These are phyloP conservation scores for Ceratosolen fusciceps DNA, from an alignment of 1,140 invertebrate species.

Conservation along the genomic window DNA sequence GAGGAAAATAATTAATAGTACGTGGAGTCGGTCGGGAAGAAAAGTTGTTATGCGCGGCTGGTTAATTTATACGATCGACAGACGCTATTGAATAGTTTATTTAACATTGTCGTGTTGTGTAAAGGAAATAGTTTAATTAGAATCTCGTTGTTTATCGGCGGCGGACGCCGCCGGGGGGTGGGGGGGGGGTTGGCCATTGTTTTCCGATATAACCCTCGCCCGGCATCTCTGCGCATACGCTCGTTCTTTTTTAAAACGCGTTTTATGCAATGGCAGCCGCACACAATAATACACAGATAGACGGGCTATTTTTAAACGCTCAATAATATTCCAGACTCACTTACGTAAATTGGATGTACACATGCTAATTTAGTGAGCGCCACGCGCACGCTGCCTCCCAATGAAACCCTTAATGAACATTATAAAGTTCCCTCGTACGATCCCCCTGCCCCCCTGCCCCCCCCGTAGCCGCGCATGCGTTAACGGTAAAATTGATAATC, in stretches of 20 bases:
- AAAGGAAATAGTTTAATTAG: slow-evolving; percentile 16
- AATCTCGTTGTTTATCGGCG: background rate
- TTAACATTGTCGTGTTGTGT: background rate
- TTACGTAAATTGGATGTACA: background rate
- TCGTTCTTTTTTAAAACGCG: background rate
- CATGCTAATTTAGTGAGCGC: background rate
- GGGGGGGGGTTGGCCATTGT: too few species aligned
- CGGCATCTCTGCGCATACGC: background rate
- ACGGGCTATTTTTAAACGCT: slow-evolving; percentile 1
- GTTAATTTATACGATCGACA: background rate
- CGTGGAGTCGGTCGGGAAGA: background rate
- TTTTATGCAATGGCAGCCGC: background rate
- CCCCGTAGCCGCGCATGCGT: background rate
- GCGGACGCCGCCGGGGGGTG: too few species aligned
- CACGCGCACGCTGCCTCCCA: background rate
- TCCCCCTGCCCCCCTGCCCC: too few species aligned
- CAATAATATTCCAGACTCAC: slow-evolving; percentile 6
- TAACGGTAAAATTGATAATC: background rate
- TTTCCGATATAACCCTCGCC: background rate
- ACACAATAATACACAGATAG: too few species aligned
- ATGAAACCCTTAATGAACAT: background rate
- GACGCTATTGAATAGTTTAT: background rate
- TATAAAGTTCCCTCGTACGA: background rate
- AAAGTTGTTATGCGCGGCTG: background rate
- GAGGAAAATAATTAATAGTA: too few species aligned